Percentiles rank a stretch among this genome's conserved stretches.
phyloP scores from a whole-genome alignment of 2,113 vertebrate species.

The Callipepla squamata region DNA sequence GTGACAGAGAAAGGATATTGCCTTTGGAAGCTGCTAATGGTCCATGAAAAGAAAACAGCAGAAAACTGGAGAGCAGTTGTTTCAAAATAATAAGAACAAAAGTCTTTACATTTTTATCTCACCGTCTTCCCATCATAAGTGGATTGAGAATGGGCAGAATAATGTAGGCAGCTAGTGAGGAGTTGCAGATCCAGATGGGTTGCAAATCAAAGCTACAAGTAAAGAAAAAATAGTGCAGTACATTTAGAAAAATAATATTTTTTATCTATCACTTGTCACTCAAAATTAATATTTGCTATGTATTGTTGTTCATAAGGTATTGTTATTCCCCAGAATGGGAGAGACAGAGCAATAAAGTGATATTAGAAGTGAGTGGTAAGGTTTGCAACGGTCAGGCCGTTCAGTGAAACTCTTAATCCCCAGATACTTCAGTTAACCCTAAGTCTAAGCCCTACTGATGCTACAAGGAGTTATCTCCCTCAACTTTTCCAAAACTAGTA shows the following conservation, averaged over 20 bases:
- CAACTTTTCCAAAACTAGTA: neutral
- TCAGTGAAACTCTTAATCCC: neutral
- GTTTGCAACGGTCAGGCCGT: neutral
- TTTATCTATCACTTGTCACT: constrained; percentile 18
- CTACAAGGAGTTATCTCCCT: neutral
- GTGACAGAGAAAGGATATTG: constrained; percentile 84
- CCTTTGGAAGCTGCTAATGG: constrained; percentile 84
- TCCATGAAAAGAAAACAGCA: constrained; percentile 80
- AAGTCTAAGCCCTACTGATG: neutral
- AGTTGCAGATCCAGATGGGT: neutral
- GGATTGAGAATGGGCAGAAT: neutral
- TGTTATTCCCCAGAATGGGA: neutral
- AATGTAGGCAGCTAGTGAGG: neutral
- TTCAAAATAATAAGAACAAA: constrained; percentile 77
- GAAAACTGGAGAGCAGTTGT: constrained; percentile 73
- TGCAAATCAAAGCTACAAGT: neutral
- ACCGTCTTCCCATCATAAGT: constrained; percentile 10
- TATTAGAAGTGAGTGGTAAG: neutral
- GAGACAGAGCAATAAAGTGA: fast-evolving
- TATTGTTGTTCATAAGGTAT: neutral
- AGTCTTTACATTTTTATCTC: constrained; percentile 63
- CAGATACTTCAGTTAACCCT: neutral
- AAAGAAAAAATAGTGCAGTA: neutral
- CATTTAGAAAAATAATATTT: neutral
- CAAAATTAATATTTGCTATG: constrained; percentile 29